Base-by-base conservation (phyloP, 2,888 invertebrate species). In the Synergus gifuensis region DNA sequence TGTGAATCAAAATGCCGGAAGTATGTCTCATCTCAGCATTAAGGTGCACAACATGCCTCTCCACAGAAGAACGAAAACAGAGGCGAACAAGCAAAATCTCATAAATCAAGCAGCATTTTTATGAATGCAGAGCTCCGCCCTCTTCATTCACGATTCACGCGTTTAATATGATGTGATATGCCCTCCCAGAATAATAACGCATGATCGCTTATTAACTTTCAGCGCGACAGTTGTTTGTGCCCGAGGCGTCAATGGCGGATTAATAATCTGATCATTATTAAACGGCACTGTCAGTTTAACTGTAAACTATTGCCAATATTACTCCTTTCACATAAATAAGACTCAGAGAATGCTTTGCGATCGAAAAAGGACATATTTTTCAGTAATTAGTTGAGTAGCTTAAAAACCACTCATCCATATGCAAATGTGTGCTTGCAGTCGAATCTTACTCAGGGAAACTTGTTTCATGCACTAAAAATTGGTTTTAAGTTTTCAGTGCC, bases 171-270 rank as follows among this genome's bases (percentile, higher is more conserved):
- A 63, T 63, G 40, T 67, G 67, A 64, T 64, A 7, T n/a, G 40
- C 36, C 40, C 40, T 28, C 28, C 49, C 46, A 18, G 67, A 28
- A 28, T 28, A 28, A 67, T 67, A 67, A 67, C 44, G 67, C 44
- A 67, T 46, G 46, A 67, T 67, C 67, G 42, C 67, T 46, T 67
- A 67, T 67, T 67, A 67, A 67, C 67, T 67, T 67, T 67, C 18
- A 22, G 67, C 46, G 14, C 22, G 18, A 67, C 46, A 46, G 44
- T 44, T 67, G 46, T 18, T 67, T 44, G 22, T 42, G 67, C 67
- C 67, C 14, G 46, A 67, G 67, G 67, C 46, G 67, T 67, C 67
- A 67, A 67, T 46, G 12, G 67, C 46, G 44, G 44, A 67, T 46
- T 67, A 67, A 67, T 67, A 28, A 28, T 28, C 28, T 28, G 54